Conservation (phyloP, 2,888 invertebrate species). For the Punctoribates punctum region DNA sequence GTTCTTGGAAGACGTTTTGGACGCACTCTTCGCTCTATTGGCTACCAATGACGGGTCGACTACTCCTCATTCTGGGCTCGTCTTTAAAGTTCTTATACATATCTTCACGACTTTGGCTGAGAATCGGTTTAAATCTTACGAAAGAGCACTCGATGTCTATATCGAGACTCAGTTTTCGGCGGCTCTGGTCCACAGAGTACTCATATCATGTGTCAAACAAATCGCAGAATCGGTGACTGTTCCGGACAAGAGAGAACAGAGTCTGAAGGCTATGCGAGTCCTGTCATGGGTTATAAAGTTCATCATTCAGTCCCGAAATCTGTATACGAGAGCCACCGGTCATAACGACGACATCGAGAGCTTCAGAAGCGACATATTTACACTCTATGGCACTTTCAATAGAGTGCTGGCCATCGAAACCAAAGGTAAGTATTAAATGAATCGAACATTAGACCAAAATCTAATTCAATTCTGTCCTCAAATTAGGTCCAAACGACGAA, state of each 20-base stretch:
- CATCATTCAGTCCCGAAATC: conserved; percentile 71
- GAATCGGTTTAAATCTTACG: conserved; percentile 87
- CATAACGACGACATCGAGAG: conserved; percentile 60
- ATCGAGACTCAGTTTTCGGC: conserved; percentile 92
- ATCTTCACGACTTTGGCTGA: conserved; percentile 86
- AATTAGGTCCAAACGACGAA: conserved; percentile 4
- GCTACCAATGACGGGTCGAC: conserved; percentile 87
- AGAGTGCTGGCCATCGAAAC: conserved; percentile 61
- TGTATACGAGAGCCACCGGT: conserved; percentile 63
- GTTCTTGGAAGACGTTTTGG: conserved; percentile 87
- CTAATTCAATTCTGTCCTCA: background rate
- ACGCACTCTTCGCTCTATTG: conserved; percentile 87
- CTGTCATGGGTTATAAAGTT: conserved; percentile 88
- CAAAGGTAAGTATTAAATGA: conserved; percentile 5
- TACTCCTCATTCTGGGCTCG: conserved; percentile 80
- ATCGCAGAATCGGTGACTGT: conserved; percentile 76
- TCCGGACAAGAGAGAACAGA: conserved; percentile 71
- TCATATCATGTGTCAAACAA: conserved; percentile 71
- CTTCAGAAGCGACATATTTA: conserved; percentile 66
- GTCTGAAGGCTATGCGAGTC: conserved; percentile 82
- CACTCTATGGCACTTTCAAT: conserved; percentile 67
- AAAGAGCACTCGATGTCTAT: conserved; percentile 88
- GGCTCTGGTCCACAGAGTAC: conserved; percentile 73
- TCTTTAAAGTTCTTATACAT: conserved; percentile 83
- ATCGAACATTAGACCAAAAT: background rate